These are phyloP conservation scores for Agriotes lineatus DNA, from an alignment of 2,888 invertebrate genomes.

Conservation along the genomic window DNA sequence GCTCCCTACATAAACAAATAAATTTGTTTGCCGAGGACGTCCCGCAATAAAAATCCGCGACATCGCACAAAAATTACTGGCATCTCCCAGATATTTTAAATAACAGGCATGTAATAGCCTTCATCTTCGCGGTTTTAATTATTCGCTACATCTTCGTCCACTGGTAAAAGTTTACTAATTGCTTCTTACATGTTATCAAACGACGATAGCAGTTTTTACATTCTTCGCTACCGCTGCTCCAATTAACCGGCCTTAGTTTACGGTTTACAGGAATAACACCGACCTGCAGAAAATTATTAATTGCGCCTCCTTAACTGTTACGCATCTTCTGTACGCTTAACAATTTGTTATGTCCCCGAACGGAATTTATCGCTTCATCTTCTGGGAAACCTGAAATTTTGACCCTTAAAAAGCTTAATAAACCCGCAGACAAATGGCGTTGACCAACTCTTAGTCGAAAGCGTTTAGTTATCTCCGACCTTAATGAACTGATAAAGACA, in stretches of 20 bases:
- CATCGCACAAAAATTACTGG: slow-evolving; percentile 4
- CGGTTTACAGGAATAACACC: not conserved
- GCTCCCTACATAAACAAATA: not conserved
- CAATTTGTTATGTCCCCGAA: not conserved
- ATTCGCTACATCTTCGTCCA: slow-evolving; percentile 15
- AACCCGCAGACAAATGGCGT: not conserved
- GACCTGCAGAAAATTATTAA: not conserved
- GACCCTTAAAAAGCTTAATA: not conserved
- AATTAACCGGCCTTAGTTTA: not conserved
- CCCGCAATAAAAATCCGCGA: not conserved
- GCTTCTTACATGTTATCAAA: slow-evolving; percentile 16
- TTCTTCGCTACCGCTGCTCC: slow-evolving; percentile 10
- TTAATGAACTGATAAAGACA: slow-evolving; percentile 21
- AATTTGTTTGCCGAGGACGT: not conserved
- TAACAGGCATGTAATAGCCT: slow-evolving; percentile 4
- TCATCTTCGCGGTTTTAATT: slow-evolving; percentile 8
- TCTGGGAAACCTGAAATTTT: slow-evolving; percentile 1
- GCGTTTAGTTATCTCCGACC: slow-evolving; percentile 1
- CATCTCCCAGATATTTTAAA: slow-evolving; percentile 8
- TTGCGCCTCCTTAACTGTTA: slow-evolving; percentile 1
- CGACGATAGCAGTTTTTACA: slow-evolving; percentile 12
- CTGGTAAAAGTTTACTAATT: slow-evolving; percentile 12
- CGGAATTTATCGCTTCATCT: slow-evolving; percentile 8
- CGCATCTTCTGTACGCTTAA: slow-evolving; percentile 11
- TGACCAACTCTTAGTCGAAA: not conserved